Conservation (phyloP, 2,797 vertebrate genomes). For the Cryptoblepharus egeriae region DNA sequence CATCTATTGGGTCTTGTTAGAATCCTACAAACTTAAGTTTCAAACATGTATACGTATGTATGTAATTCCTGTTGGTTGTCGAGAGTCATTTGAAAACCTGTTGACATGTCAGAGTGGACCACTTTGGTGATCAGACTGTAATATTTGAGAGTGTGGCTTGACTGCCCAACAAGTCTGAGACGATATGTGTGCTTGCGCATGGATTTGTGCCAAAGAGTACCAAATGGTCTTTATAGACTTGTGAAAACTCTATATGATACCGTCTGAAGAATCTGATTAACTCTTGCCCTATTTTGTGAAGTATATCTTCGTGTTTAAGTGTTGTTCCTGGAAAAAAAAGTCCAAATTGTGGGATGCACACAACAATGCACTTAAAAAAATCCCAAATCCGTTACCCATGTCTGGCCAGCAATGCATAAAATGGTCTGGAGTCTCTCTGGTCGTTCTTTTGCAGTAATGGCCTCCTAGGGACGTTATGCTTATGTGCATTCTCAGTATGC, state of each 20-base stretch:
- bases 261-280: background rate
- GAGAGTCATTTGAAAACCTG: background rate
- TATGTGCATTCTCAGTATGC: background rate
- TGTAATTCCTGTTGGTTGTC: background rate
- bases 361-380: background rate
- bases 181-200: background rate
- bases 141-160: background rate
- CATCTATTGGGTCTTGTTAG: background rate
- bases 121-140: background rate
- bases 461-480: background rate
- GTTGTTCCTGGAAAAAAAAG: background rate
- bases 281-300: background rate
- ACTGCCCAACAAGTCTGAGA: rapidly evolving
- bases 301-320: background rate
- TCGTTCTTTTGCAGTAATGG: background rate
- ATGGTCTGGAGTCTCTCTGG: background rate
- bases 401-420: background rate
- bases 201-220: background rate
- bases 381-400: background rate
- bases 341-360: too few species aligned
- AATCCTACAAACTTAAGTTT: background rate
- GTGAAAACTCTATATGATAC: background rate
- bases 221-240: rapidly evolving
- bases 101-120: background rate
- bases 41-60: background rate